Base-by-base conservation (phyloP, 2,888 invertebrate species). In the Lathronympha strigana region DNA sequence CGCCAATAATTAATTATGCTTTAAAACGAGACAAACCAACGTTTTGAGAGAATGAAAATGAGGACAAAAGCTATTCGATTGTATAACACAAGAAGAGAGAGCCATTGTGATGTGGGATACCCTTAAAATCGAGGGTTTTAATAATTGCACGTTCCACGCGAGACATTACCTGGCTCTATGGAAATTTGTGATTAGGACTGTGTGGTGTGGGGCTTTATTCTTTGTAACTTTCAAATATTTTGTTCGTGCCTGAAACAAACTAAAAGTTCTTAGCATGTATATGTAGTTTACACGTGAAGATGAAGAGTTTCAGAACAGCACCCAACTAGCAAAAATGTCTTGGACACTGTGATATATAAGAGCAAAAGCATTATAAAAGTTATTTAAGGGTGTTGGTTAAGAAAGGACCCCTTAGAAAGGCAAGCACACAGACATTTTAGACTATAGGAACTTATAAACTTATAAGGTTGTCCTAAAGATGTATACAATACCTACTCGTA, bases 1-100 rank as follows among this genome's bases (percentile, higher is more conserved):
- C 40, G 50, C 31, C 31, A 50, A 49, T 23, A 49, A 63, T 57
- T 63, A 63, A 57, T 63, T 49, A 50, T 57, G 63, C 38, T 36
- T 63, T 50, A 63, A 57, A 63, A 33, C 28, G 49, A 31, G 38
- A 57, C 63, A 40, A 57, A 63, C 63, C 57, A 63, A 50, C 63
- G 57, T 63, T 57, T 21, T n/a, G 23, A 40, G 63, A 57, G 57
- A 63, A 63, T 63, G 57, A 31, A 31, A 43, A 49, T 49, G 55
- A 63, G 63, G 49, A 63, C 63, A 63, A 63, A 63, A 63, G 63
- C 55, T 57, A 57, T 57, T 63, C 28, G 63, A 63, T 57, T 50
- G 31, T 63, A 43, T 55, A 49, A 63, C 57, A 63, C 57, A 63
- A 49, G 57, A 50, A 33, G 57, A 57, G 63, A 63, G 57, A 63